Percentiles rank a stretch among this genome's conserved stretches.
Conservation (phyloP, 2,888 invertebrate genomes). For the Acrobasis consociella region DNA sequence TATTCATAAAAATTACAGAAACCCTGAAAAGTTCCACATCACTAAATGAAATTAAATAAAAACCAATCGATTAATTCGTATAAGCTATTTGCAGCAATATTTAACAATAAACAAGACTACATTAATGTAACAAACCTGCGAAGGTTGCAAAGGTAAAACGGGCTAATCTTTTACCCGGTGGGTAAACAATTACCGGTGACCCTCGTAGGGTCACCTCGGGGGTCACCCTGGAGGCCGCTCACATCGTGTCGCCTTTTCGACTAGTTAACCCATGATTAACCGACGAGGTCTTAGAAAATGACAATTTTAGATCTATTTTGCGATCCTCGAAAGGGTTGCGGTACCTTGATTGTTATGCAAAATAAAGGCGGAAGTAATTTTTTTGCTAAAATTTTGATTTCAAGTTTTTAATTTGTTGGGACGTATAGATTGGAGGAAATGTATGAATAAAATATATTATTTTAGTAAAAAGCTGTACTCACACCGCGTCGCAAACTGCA, state of each 20-base stretch:
- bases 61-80: no score
- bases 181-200: constrained; percentile 6
- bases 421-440: no score
- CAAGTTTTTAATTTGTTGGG: no score
- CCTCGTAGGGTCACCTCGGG: neutral
- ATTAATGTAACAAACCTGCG: neutral
- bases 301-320: constrained; percentile 24
- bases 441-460: no score
- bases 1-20: no score
- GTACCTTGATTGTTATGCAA: neutral
- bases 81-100: neutral
- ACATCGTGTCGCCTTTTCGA: constrained; percentile 1
- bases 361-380: no score
- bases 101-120: neutral
- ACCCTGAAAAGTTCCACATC: no score
- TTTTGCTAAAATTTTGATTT: no score
- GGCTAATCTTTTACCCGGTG: constrained; percentile 5
- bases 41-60: no score
- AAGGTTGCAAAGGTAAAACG: neutral
- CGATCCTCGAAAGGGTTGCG: neutral
- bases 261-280: constrained; percentile 12
- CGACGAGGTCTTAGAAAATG: constrained; percentile 11
- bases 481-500: neutral
- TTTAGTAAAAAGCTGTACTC: neutral
- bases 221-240: constrained; percentile 6